These are phyloP conservation scores for Chiroxiphia lanceolata DNA, from an alignment of 2,797 vertebrate species.

Conservation along the genomic window DNA sequence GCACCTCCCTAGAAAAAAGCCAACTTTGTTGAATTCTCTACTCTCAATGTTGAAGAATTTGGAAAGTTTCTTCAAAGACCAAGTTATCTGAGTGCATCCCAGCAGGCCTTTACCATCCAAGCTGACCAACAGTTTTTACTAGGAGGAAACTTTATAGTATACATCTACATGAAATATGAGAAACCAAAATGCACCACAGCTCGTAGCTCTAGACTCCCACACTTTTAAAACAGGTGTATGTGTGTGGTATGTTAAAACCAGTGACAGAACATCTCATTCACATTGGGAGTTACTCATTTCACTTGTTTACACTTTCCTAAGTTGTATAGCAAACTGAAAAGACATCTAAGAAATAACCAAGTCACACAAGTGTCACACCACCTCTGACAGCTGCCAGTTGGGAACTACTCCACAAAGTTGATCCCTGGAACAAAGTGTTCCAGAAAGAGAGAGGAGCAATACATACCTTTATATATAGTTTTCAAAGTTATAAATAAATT, in stretches of 20 bases:
- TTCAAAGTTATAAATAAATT: constrained; percentile 38
- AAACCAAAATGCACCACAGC: not conserved
- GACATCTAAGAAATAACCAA: not conserved
- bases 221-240: not conserved
- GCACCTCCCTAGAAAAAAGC: not conserved
- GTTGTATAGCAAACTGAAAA: not conserved
- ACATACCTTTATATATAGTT: not conserved
- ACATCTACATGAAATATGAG: not conserved
- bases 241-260: fast-evolving
- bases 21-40: not conserved
- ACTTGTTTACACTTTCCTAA: not conserved
- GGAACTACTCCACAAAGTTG: not conserved
- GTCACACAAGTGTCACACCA: not conserved
- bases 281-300: not conserved
- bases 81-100: not conserved
- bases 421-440: constrained; percentile 31
- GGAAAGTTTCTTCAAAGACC: not conserved
- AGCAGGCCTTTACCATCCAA: not conserved
- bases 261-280: not conserved
- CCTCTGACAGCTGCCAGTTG: not conserved
- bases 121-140: not conserved
- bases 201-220: not conserved
- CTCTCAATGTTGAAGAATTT: not conserved
- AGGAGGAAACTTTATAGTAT: not conserved
- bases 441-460: not conserved